Conservation (phyloP, 2,888 invertebrate species). For the Alsophila aescularia region DNA sequence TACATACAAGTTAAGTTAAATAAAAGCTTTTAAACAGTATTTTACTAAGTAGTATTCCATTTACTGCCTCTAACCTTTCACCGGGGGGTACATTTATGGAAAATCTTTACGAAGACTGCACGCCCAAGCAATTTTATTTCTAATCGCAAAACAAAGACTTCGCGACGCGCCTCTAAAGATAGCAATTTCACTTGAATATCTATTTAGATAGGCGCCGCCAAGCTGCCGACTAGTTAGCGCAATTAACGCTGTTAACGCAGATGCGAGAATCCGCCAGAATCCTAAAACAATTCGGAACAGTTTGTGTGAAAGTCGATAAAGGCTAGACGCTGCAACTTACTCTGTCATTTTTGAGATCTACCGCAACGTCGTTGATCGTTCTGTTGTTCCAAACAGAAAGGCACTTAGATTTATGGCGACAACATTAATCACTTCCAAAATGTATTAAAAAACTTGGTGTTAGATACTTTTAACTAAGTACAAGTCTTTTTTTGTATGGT, state of each 20-base stretch:
- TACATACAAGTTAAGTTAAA: too few relatives aligned
- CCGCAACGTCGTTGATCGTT: not conserved
- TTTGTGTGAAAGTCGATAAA: not conserved
- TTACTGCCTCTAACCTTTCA: too few relatives aligned
- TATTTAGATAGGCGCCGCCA: constrained; percentile 24
- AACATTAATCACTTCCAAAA: too few relatives aligned
- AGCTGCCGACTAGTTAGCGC: constrained; percentile 17
- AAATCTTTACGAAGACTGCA: not conserved
- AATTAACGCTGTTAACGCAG: constrained; percentile 27
- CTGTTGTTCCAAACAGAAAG: too few relatives aligned
- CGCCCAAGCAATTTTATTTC: not conserved
- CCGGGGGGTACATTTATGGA: too few relatives aligned
- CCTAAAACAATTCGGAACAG: constrained; percentile 25
- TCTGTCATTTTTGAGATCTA: not conserved
- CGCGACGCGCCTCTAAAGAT: not conserved
- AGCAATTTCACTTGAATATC: constrained; percentile 10
- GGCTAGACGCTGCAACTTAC: not conserved
- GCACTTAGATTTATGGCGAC: too few relatives aligned
- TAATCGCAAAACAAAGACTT: not conserved
- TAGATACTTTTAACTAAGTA: too few relatives aligned
- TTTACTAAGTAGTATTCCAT: too few relatives aligned
- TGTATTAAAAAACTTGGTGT: too few relatives aligned
- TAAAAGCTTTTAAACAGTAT: too few relatives aligned
- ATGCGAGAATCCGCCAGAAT: constrained; percentile 26
- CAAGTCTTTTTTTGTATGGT: too few relatives aligned